Percentiles rank a stretch among this genome's conserved stretches.
Conservation (phyloP, 2,797 vertebrate genomes). For the Chelmon rostratus region DNA sequence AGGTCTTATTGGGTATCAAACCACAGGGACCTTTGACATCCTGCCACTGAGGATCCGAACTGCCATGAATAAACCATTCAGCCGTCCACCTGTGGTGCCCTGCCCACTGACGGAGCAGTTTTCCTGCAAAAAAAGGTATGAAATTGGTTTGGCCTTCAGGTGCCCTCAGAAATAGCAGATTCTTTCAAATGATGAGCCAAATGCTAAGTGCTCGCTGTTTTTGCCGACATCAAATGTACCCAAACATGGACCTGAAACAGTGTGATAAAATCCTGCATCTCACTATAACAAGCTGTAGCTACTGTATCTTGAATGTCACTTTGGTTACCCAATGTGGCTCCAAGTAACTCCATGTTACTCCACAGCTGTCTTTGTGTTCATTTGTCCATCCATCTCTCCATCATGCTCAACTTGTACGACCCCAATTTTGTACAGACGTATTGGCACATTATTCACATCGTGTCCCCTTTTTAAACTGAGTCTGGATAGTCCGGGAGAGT, state of each 20-base stretch:
- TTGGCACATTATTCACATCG: not conserved
- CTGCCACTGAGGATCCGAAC: slow-evolving; percentile 25
- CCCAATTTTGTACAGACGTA: not conserved
- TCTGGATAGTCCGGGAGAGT: not conserved
- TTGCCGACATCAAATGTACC: slow-evolving; percentile 20
- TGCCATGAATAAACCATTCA: slow-evolving; percentile 68
- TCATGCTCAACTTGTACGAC: not conserved
- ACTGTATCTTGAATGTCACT: not conserved
- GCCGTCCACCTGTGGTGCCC: slow-evolving; percentile 42
- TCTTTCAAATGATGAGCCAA: slow-evolving; percentile 31
- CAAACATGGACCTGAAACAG: not conserved
- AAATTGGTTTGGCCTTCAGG: slow-evolving; percentile 52
- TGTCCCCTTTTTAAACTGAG: not conserved
- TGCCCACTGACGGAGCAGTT: slow-evolving; percentile 43
- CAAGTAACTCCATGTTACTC: too few species aligned
- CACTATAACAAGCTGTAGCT: not conserved
- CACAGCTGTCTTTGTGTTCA: not conserved
- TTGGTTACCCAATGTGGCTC: not conserved
- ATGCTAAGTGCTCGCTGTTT: slow-evolving; percentile 26
- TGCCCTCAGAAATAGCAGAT: slow-evolving; percentile 38
- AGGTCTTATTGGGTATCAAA: slow-evolving; percentile 59
- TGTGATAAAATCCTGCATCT: not conserved
- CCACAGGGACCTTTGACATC: slow-evolving; percentile 51
- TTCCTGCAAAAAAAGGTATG: slow-evolving; percentile 28
- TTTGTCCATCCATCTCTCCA: not conserved